Base-by-base conservation (phyloP, 2,888 invertebrate species). In the Nemotelus pantherinus region DNA sequence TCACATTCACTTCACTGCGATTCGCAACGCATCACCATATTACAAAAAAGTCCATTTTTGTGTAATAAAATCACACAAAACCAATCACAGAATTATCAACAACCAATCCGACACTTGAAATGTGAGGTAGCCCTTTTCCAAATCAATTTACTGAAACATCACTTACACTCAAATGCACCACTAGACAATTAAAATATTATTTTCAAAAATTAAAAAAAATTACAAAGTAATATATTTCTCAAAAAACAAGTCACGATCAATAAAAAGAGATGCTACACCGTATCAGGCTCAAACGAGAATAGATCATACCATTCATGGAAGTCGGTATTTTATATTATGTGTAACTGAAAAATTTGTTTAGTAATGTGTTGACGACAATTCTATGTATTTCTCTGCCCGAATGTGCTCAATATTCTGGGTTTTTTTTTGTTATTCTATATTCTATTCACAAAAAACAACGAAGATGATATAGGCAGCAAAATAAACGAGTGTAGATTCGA, bases 331-430 rank as follows among this genome's bases (percentile, higher is more conserved):
- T 72, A 72, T 72, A 72, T 47, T 25, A 5, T 45, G 53, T 50
- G 41, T 48, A 55, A 55, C 25, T 25, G 41, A 53, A 70, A 68
- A 68, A 25, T 25, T 50, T 41, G 53, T 25, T 53, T 68, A 68
- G 68, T 68, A 68, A 68, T 70, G 53, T 70, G 39, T 53, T 70
- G 70, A 70, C 53, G 53, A 70, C 63, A 63, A 63, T 10, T 25
- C 25, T 25, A 25, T 25, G 25, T 25, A 25, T 25, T 25, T 25
- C 25, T 25, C 25, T 25, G 25, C 25, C 25, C 25, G 25, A 25
- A 25, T 25, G 25, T 25, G 25, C 25, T 25, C 25, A 25, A 25
- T 25, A 25, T 25, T 25, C 25, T 25, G 25, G 25, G 25, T 25
- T 25, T 25, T 25, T 25, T 25, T 25, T 25, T 25, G 25, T 25